Evolutionary conservation across 2,113 vertebrate species (phyloP), one percentile per base, ranked within the genome.

Genomic region (Galbula dea): DNA sequence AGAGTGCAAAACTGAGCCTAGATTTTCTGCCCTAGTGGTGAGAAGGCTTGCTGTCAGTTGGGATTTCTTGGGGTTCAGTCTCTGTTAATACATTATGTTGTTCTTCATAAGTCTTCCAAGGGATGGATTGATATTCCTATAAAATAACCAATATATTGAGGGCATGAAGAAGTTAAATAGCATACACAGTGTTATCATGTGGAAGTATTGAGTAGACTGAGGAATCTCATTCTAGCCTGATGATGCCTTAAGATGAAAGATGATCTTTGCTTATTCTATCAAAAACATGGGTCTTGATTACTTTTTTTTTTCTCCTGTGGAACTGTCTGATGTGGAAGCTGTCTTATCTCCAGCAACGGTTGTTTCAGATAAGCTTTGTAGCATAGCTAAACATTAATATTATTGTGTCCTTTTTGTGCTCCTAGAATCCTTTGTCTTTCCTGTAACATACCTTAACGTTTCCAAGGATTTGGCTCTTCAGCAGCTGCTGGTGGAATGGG

Each of bases 401-500:
- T 78, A 82, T 55, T 78, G 43, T 63, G 26, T 27, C 34, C 6
- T 46, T 63, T 89, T 91, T 96, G 39, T 66, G 54, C 34, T 97
- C 68, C 41, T 93, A 98, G 98, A 83, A 30, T 65, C 69, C 3
- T 4, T 12, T 58, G 82, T 71, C 11, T 85, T 96, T 94, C 84
- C 80, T 58, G 92, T 96, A 51, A 89, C 7, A 0, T 94, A 91
- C 58, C 62, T 98, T 73, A 91, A 67, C 0, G 2, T 98, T 93
- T 96, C 94, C 57, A 54, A 84, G 69, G 77, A 95, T 71, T 71
- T 63, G 41, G 1, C 29, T 73, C 58, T 52, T 67, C 97, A 98
- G 23, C n/a, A 2, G 39, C 82, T 98, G 48, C 45, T 94, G 58
- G 68, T 98, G 74, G 91, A 97, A 65, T 98, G 98, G 98, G 88